Evolutionary conservation across 1,140 invertebrate species (phyloP), one percentile per base, ranked within the genome.

Genomic region (Stenopsyche tienmushanensis): DNA sequence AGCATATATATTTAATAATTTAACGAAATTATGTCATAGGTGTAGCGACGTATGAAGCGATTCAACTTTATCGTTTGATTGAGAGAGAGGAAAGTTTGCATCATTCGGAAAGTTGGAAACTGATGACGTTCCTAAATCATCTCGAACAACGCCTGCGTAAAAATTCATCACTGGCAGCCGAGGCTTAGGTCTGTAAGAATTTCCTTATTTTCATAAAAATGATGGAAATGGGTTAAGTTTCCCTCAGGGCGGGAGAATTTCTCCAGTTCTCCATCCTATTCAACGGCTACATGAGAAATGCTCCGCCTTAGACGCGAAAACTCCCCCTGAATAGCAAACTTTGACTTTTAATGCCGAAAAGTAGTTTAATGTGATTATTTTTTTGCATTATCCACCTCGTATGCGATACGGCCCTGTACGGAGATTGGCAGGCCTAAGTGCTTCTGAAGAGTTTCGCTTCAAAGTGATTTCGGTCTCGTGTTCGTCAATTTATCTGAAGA

Each of bases 161-260:
- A 63, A 62, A 49, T 63, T 63, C 59, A 52, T 23, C 50, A 29
- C n/a, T 17, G 20, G 20, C 8, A 54, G 10, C 8, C 3, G 3
- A n/a, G 29, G 29, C 13, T 21, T 2, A 21, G 25, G 24, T 2
- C 23, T n/a, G 2, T 10, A 10, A 42, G 58, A 67, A 54, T 66
- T 63, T 63, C 62, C 65, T 67, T 67, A 67, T 67, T 67, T 66
- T 63, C 60, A 67, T 67, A 67, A 67, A 67, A 67, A 67, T 67
- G 65, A 67, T 67, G 65, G 65, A 67, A 67, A 67, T 45, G 53
- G 52, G 53, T 58, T 62, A 67, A 67, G 50, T 67, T 63, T 55
- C 39, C 34, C 24, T 15, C 23, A 5, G 21, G 9, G 2, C 21
- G 15, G 7, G 23, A 53, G 29, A 5, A 34, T 34, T 34, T 34